phyloP scores from a whole-genome alignment of 2,797 vertebrate species.

The Tachyglossus aculeatus region DNA sequence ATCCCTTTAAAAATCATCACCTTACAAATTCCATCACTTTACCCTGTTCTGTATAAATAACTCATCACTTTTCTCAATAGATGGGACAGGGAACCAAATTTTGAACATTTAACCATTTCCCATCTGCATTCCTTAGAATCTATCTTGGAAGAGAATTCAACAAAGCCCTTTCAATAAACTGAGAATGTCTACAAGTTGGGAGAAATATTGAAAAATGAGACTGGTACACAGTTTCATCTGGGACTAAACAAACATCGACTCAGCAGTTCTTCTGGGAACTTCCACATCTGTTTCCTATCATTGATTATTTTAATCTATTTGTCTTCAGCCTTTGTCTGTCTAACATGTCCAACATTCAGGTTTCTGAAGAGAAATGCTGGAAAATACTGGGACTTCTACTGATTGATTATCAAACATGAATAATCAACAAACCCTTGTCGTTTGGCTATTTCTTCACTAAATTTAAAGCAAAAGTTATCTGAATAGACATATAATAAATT shows the following conservation, averaged over 20 bases:
- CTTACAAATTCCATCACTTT: conserved; percentile 19
- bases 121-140: conserved; percentile 8
- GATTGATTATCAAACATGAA: conserved; percentile 32
- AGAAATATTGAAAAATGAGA: conserved; percentile 27
- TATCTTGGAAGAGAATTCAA: conserved; percentile 15
- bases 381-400: conserved; percentile 31
- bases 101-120: not conserved
- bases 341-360: conserved; percentile 31
- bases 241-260: conserved; percentile 38
- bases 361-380: conserved; percentile 30
- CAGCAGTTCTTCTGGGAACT: conserved; percentile 28
- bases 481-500: conserved; percentile 5
- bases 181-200: conserved; percentile 10
- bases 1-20: conserved; percentile 23
- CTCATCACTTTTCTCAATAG: not conserved
- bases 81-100: conserved; percentile 9
- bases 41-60: not conserved
- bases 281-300: conserved; percentile 45
- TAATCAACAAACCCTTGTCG: conserved; percentile 6
- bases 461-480: conserved; percentile 22
- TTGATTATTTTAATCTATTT: conserved; percentile 40
- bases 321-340: conserved; percentile 30
- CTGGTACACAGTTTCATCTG: conserved; percentile 19
- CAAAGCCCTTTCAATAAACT: conserved; percentile 20
- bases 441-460: conserved; percentile 24